These are phyloP conservation scores for Tuberolachnus salignus DNA, from an alignment of 2,888 invertebrate genomes.

Conservation along the genomic window DNA sequence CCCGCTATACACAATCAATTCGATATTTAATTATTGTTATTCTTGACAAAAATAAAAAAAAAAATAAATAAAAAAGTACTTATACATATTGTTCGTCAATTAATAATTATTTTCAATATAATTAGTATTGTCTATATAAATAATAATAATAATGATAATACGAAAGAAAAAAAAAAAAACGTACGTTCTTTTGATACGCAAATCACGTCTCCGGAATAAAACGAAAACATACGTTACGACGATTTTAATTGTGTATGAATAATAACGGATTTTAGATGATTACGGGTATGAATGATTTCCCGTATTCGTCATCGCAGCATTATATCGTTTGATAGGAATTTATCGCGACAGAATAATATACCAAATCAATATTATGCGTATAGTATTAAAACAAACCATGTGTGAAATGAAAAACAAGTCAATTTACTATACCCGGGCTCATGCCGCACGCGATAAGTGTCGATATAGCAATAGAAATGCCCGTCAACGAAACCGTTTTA, in stretches of 20 bases:
- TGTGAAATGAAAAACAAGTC: conserved; percentile 27
- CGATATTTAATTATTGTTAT: no score
- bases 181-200: no score
- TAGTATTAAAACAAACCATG: conserved; percentile 19
- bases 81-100: no score
- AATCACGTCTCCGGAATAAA: no score
- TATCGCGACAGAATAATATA: neutral
- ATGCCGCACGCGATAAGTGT: neutral
- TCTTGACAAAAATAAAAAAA: no score
- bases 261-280: neutral
- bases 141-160: neutral
- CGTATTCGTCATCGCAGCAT: neutral
- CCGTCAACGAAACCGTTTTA: no score
- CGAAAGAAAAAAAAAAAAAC: no score
- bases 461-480: no score
- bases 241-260: neutral
- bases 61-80: no score
- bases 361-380: neutral
- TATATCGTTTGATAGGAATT: neutral
- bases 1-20: no score
- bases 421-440: neutral
- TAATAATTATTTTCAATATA: no score
- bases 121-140: neutral
- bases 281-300: neutral
- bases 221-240: neutral